A percentile compares a stretch with the other conserved stretches of the same genome.
Conservation (phyloP, 2,797 vertebrate genomes). For the Bufotes viridis region DNA sequence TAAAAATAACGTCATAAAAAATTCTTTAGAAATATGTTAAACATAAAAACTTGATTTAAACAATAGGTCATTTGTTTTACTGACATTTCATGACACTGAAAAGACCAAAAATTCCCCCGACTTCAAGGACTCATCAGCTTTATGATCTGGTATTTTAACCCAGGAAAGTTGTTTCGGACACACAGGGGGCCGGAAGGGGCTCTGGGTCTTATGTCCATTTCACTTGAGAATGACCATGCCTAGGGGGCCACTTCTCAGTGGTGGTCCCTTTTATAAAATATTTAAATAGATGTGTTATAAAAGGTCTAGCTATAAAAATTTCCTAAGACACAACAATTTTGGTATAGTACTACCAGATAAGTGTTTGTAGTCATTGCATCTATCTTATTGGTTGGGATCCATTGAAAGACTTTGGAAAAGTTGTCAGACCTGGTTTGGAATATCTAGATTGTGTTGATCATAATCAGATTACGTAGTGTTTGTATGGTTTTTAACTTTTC, state of each 20-base stretch:
- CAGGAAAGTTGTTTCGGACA: not conserved
- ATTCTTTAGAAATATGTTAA: too few relatives aligned
- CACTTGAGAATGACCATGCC: not conserved
- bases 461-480: too few relatives aligned
- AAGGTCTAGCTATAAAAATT: not conserved
- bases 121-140: slow-evolving; percentile 20
- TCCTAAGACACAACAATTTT: not conserved
- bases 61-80: slow-evolving; percentile 16
- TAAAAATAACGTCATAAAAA: too few relatives aligned
- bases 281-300: not conserved
- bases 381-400: not conserved
- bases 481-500: too few relatives aligned
- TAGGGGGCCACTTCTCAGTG: not conserved
- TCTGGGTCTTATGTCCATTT: not conserved
- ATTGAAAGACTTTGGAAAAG: not conserved
- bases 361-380: not conserved
- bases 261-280: not conserved
- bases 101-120: slow-evolving; percentile 8
- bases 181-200: not conserved
- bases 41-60: too few relatives aligned
- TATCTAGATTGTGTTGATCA: too few relatives aligned
- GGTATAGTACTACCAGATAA: not conserved
- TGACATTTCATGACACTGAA: slow-evolving; percentile 39
- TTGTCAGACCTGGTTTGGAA: too few relatives aligned
- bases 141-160: not conserved